Base-by-base conservation (phyloP, 2,888 invertebrate genomes). In the Thymelicus lineola region DNA sequence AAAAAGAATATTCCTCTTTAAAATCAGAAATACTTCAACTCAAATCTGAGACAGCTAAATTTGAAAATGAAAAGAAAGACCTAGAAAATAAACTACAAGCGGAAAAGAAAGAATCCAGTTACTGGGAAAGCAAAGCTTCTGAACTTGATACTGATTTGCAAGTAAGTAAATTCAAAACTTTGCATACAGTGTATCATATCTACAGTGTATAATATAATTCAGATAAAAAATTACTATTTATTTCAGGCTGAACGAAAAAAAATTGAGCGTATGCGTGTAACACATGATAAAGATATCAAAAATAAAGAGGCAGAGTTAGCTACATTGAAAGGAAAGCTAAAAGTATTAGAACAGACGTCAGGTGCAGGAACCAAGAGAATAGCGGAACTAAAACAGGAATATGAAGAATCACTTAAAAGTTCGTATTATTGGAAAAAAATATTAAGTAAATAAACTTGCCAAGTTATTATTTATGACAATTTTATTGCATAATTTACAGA, bases 291-390 rank as follows among this genome's bases (percentile, higher is more conserved):
- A 81, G 97, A 98, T 79, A 93, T 96, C 71, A 96, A 96, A 80
- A 96, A 96, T 77, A 96, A 96, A 81, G 97, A 98, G 82, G 91
- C 95, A 5, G 97, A 97, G 88, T 93, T 98, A 69, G 96, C 96
- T 66, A 95, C 96, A 3, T 90, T 98, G 28, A 97, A 96, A 81
- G 95, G 96, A 14, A 98, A 97, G 90, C 91, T 97, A 58, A 95
- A 95, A 77, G 91, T 95, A 46, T 83, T 96, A 17, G 96, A 96
- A 85, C 94, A 95, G 76, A 94, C 89, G 67, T 95, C 95, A 7
- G 95, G 95, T 5, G 92, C 94, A 46, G 95, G 95, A 57, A 94
- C 94, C 38, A 96, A 96, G 84, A 95, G 95, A 79, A 94, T 96
- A 80, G 87, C 95, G 66, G 96, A 96, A 81, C 88, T 96, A 71